A percentile compares a stretch with the other conserved stretches of the same genome.
These are phyloP conservation scores for Nycteola revayana DNA, from an alignment of 2,888 invertebrate species.

Conservation along the genomic window DNA sequence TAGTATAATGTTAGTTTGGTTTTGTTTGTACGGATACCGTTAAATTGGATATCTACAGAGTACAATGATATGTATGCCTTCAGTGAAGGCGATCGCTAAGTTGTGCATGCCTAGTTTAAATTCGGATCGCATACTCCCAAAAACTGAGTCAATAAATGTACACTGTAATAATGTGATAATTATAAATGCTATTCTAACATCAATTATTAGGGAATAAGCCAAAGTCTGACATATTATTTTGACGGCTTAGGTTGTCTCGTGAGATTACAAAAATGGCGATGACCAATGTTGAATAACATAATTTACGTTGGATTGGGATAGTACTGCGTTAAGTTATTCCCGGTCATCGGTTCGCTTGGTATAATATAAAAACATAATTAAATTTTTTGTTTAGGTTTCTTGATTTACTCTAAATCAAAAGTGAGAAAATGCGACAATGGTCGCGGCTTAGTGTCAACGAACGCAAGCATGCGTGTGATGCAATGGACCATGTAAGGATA, in stretches of 20 bases:
- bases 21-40: slow-evolving; percentile 65
- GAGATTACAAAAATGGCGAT: slow-evolving; percentile 6
- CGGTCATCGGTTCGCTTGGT: too few species aligned
- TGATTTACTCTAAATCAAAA: slow-evolving; percentile 2
- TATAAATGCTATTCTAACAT: slow-evolving; percentile 40
- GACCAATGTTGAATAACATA: too few species aligned
- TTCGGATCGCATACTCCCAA: slow-evolving; percentile 65
- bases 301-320: too few species aligned
- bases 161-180: slow-evolving; percentile 58
- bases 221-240: slow-evolving; percentile 27
- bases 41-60: slow-evolving; percentile 63
- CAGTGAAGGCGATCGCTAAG: slow-evolving; percentile 68
- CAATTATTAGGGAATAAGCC: slow-evolving; percentile 47
- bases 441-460: slow-evolving; percentile 18
- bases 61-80: slow-evolving; percentile 74
- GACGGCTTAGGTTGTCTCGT: slow-evolving; percentile 18
- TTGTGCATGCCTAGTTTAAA: slow-evolving; percentile 50
- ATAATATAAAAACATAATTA: slow-evolving; percentile 9
- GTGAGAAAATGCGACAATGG: slow-evolving; percentile 14
- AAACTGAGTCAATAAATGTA: slow-evolving; percentile 68
- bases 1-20: slow-evolving; percentile 48
- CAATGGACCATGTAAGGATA: slow-evolving; percentile 26
- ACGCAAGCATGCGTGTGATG: slow-evolving; percentile 19
- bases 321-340: too few species aligned
- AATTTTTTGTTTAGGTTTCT: too few species aligned